A percentile compares a stretch with the other conserved stretches of the same genome.
Evolutionary conservation across 1,140 invertebrate species (phyloP).

Genomic region (Papilio xuthus): DNA sequence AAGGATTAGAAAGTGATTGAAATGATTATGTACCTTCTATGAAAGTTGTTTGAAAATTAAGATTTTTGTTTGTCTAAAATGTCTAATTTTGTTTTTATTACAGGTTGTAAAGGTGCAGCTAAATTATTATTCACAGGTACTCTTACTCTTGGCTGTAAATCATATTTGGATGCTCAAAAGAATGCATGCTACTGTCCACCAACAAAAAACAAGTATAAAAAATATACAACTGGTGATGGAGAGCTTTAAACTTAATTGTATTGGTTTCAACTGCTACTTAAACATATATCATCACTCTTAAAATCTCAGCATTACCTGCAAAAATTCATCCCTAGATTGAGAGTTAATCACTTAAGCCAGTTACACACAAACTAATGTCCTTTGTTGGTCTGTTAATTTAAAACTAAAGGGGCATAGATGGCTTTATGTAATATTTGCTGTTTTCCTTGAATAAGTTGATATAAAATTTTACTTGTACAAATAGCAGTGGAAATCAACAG

Average conservation of each 20-base stretch:
- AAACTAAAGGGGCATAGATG: no score
- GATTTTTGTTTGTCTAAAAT: background rate
- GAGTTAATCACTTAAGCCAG: no score
- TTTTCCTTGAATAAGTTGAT: slow-evolving; percentile 5
- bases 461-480: background rate
- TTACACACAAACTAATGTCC: no score
- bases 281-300: no score
- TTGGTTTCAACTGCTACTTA: background rate
- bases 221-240: slow-evolving; percentile 78
- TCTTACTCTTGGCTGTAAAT: slow-evolving; percentile 90
- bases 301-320: no score
- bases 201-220: slow-evolving; percentile 80
- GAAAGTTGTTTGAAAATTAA: no score
- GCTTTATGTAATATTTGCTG: background rate
- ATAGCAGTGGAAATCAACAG: background rate
- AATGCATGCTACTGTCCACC: slow-evolving; percentile 89
- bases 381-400: no score
- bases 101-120: slow-evolving; percentile 91
- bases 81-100: slow-evolving; percentile 49
- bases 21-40: no score
- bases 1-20: no score
- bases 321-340: no score
- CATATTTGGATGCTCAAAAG: slow-evolving; percentile 90
- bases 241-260: slow-evolving; percentile 61
- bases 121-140: slow-evolving; percentile 92